Base-by-base conservation (phyloP, 2,888 invertebrate species). In the Danaus chrysippus region DNA sequence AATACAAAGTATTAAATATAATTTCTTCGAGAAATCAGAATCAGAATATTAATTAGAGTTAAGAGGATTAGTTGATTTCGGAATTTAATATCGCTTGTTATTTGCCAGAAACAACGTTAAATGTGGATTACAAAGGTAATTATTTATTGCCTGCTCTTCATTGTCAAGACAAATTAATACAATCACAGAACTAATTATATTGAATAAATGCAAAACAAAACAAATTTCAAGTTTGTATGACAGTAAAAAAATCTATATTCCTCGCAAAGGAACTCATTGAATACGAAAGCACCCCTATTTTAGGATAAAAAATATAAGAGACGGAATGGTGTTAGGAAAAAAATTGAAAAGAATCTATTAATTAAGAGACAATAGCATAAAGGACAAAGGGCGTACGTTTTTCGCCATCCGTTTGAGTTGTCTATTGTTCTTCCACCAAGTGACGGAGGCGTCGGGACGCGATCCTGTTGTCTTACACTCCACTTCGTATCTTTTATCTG, bases 341-440 rank as follows among this genome's bases (percentile, higher is more conserved):
- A 69, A 64, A 61, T 61, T 57, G 56, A 80, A 81, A 82, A 77
- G 78, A 81, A 84, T 83, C 80, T 79, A 85, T 83, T 84, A 84
- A 83, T 85, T 84, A 84, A 77, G 75, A 71, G 73, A 83, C 81
- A 83, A 81, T 76, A 70, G 74, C 66, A 73, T 59, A 73, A 76
- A 71, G 74, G 68, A 76, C 73, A 73, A 76, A 75, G 74, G 73
- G 76, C 77, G 95, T 87, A 96, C 96, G 83, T 94, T 96, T 88
- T 96, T 95, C 62, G 95, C 94, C 82, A 94, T 92, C 80, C 94
- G 93, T 86, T 95, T 95, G 70, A 96, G 93, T 83, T 95, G 95
- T 74, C 95, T 92, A 79, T 94, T 96, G 73, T 94, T 95, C 82
- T 96, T 96, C 96, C 96, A 97, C 97, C 97, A 97, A 56, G 96